Base-by-base conservation (phyloP, 1,140 invertebrate species). In the Zaprionus africanus region DNA sequence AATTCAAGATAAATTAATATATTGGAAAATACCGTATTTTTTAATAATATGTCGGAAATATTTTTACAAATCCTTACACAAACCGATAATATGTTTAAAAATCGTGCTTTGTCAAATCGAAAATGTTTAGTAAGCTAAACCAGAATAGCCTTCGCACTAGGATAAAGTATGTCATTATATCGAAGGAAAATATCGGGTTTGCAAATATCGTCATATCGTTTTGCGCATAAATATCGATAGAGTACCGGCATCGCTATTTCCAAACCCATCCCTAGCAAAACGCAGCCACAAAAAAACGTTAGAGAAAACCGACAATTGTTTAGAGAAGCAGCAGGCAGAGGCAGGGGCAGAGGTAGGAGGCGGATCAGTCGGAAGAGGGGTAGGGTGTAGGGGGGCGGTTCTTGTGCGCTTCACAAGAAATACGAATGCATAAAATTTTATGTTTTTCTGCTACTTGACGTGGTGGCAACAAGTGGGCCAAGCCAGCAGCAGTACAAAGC, bases 351-450 rank as follows among this genome's bases (percentile, higher is more conserved):
- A 51, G 57, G 64, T 17, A 9, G 41, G 41, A n/a, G n/a, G n/a
- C n/a, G 41, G 7, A n/a, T 6, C 41, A 17, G n/a, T 15, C 15
- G 41, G 6, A 19, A 2, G 63, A n/a, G 38, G 19, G 11, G 15
- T 38, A 31, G 11, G 26, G 13, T 41, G 19, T 1, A 38, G 58
- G 28, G 41, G 61, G 53, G 43, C 28, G 26, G 65, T 63, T 78
- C 79, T 46, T 60, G 71, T 74, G 75, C 76, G 85, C 85, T 90
- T 84, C 78, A 79, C 81, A 88, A 88, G 85, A 88, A 84, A 88
- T 88, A 88, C 84, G 85, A 88, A 88, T 88, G 85, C 85, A 90
- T 90, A 90, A 90, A 90, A 90, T 90, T 90, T 90, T 85, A 90
- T 90, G 85, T 85, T 90, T 90, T 90, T 90, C 69, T 90, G 85